phyloP scores from a whole-genome alignment of 2,797 vertebrate species.

The Sciurus vulgaris region DNA sequence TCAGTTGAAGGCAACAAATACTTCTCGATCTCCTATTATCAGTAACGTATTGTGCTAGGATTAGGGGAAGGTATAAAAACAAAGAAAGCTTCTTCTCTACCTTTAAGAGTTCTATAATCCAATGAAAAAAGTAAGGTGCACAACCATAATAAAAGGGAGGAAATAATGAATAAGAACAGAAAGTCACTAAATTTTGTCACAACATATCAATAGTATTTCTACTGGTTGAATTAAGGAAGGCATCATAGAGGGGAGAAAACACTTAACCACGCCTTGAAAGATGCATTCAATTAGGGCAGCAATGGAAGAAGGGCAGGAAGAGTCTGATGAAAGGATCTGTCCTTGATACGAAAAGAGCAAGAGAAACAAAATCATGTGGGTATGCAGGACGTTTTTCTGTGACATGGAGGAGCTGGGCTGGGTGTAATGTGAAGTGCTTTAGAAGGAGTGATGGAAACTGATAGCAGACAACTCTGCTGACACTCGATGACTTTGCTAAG shows the following conservation, averaged over 20 bases:
- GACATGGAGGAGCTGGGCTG: neutral
- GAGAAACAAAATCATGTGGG: neutral
- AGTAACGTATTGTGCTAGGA: slow-evolving; percentile 36
- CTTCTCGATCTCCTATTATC: slow-evolving; percentile 24
- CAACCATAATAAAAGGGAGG: slow-evolving; percentile 16
- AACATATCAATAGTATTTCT: slow-evolving; percentile 26
- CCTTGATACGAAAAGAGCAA: neutral
- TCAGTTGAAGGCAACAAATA: slow-evolving; percentile 52
- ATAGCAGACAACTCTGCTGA: neutral
- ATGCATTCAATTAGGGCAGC: neutral
- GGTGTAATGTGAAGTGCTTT: neutral
- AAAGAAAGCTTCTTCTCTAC: slow-evolving; percentile 29
- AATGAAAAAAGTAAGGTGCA: neutral
- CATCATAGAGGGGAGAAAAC: neutral
- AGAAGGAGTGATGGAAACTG: neutral
- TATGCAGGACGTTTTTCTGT: neutral
- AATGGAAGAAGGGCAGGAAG: neutral
- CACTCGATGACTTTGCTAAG: neutral
- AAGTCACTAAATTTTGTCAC: slow-evolving; percentile 11
- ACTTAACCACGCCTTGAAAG: neutral
- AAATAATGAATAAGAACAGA: slow-evolving; percentile 17
- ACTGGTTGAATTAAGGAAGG: neutral
- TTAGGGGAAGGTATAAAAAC: slow-evolving; percentile 45
- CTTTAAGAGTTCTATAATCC: slow-evolving; percentile 42
- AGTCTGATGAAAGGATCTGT: neutral